Evolutionary conservation across 2,113 vertebrate genomes (phyloP).

Genomic region (Oncorhynchus tshawytscha): DNA sequence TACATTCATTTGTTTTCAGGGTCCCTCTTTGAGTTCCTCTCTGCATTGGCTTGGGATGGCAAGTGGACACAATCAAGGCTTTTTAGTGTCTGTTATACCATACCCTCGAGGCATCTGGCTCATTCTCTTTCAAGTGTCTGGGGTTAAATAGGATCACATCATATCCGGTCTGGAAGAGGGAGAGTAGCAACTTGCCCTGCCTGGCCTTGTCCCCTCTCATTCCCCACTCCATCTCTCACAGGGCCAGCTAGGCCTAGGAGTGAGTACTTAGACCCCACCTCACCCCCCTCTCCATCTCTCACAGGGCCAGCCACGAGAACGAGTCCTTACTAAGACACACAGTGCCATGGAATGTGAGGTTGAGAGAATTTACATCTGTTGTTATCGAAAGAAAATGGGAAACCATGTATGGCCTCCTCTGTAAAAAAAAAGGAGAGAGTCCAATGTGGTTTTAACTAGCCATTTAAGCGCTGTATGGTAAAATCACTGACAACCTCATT

Average conservation of each 20-base stretch:
- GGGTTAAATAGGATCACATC: conserved; percentile 68
- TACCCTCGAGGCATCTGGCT: conserved; percentile 50
- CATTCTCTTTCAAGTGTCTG: conserved; percentile 61
- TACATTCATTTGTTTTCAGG: conserved; percentile 58
- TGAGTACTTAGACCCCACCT: no score
- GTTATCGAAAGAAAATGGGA: conserved; percentile 22
- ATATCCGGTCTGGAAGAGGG: conserved; percentile 45
- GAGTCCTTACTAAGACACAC: conserved; percentile 40
- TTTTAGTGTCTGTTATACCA: conserved; percentile 54
- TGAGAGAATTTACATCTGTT: conserved; percentile 7
- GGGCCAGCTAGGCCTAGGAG: not conserved
- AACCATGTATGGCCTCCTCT: conserved; percentile 3
- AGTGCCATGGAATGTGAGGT: conserved; percentile 36
- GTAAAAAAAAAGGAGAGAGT: conserved; percentile 17
- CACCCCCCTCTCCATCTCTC: conserved; percentile 12
- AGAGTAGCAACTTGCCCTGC: conserved; percentile 11
- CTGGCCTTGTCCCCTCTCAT: not conserved
- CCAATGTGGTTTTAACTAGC: conserved; percentile 56
- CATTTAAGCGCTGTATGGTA: conserved; percentile 36
- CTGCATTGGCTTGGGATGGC: conserved; percentile 33
- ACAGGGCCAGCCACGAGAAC: conserved; percentile 34
- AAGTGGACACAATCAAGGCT: conserved; percentile 55
- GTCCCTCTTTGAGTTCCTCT: conserved; percentile 55
- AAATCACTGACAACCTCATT: conserved; percentile 44
- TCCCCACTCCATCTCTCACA: conserved; percentile 24